Conservation (phyloP, 2,797 vertebrate species). For the Gorsachius magnificus region DNA sequence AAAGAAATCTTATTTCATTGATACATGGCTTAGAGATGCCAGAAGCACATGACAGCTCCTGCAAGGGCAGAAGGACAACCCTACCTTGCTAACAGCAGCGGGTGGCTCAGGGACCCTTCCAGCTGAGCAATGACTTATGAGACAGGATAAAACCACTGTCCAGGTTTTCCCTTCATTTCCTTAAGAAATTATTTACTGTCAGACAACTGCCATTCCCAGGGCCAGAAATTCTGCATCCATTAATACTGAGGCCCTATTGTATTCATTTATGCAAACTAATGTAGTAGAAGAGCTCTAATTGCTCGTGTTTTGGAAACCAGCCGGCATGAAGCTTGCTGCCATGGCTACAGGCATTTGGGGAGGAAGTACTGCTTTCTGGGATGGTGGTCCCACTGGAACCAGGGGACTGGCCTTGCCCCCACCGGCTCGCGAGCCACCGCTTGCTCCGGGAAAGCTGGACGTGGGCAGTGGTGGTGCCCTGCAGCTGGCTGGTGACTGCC, state of each 20-base stretch:
- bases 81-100: neutral
- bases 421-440: neutral
- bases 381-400: neutral
- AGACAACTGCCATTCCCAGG: neutral
- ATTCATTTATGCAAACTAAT: conserved; percentile 4
- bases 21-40: conserved; percentile 25
- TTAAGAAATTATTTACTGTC: neutral
- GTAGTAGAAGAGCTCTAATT: conserved; percentile 3
- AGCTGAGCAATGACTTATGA: neutral
- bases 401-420: neutral
- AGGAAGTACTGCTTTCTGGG: neutral
- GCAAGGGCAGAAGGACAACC: neutral
- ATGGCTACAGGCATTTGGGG: neutral
- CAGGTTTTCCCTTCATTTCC: conserved; percentile 7
- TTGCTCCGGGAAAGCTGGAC: neutral
- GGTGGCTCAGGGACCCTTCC: neutral
- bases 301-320: neutral
- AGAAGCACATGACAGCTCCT: neutral
- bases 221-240: neutral
- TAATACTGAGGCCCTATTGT: neutral
- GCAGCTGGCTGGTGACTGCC: neutral
- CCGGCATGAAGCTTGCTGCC: neutral
- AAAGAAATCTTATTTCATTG: neutral
- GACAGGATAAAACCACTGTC: neutral
- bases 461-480: neutral